phyloP scores from a whole-genome alignment of 2,888 invertebrate species.

The Caenorhabditis macrosperma region DNA sequence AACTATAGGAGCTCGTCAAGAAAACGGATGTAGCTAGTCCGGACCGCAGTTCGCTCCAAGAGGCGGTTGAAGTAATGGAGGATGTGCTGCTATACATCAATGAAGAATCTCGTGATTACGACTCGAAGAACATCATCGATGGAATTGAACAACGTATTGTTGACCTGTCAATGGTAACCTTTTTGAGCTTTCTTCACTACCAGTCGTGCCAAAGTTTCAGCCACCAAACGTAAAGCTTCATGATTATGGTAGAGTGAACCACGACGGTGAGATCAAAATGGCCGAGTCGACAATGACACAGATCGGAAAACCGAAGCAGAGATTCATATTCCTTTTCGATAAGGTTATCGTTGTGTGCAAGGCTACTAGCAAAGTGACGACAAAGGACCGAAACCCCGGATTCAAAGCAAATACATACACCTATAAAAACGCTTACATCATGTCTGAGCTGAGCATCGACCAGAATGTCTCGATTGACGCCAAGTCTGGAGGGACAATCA shows the following conservation, averaged over 20 bases:
- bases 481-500: constrained; percentile 64
- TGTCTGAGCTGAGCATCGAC: constrained; percentile 66
- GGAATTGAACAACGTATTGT: constrained; percentile 87
- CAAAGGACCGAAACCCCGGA: constrained; percentile 20
- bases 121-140: constrained; percentile 90
- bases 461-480: constrained; percentile 50
- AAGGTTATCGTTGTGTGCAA: constrained; percentile 96
- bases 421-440: constrained; percentile 71
- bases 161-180: constrained; percentile 79
- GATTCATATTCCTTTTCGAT: constrained; percentile 98
- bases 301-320: constrained; percentile 69
- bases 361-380: constrained; percentile 54
- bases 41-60: constrained; percentile 88
- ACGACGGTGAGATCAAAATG: constrained; percentile 88
- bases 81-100: constrained; percentile 87
- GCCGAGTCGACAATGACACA: constrained; percentile 55
- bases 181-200: neutral
- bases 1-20: constrained; percentile 82
- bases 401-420: constrained; percentile 59
- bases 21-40: constrained; percentile 85
- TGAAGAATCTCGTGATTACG: constrained; percentile 96
- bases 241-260: constrained; percentile 92
- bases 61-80: constrained; percentile 84
- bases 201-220: constrained; percentile 69
- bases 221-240: constrained; percentile 89